These are phyloP conservation scores for Tineola bisselliella DNA, from an alignment of 2,888 invertebrate genomes.

Conservation along the genomic window DNA sequence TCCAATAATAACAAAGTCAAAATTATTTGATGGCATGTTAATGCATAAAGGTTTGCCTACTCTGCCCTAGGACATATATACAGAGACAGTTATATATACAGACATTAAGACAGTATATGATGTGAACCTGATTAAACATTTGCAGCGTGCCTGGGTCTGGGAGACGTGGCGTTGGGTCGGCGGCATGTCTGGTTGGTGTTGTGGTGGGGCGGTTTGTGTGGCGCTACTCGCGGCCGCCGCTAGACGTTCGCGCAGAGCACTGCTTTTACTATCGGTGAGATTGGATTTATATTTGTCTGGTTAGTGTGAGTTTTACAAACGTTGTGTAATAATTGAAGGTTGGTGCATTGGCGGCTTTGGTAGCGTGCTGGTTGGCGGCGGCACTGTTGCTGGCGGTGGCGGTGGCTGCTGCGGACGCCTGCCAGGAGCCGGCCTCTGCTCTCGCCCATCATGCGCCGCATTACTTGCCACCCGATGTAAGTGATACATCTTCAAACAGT, in stretches of 20 bases:
- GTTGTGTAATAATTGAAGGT: slow-evolving; percentile 31
- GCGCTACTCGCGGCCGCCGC: slow-evolving; percentile 90
- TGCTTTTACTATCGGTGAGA: slow-evolving; percentile 79
- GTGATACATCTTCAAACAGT: no score
- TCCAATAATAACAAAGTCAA: no score
- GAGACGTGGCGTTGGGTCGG: slow-evolving; percentile 86
- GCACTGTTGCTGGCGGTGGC: slow-evolving; percentile 86
- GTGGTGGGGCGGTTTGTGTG: slow-evolving; percentile 87
- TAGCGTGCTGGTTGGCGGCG: slow-evolving; percentile 84
- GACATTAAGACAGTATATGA: no score
- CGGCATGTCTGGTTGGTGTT: slow-evolving; percentile 87
- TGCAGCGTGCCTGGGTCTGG: slow-evolving; percentile 75
- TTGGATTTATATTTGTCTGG: slow-evolving; percentile 4
- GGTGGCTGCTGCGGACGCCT: slow-evolving; percentile 87
- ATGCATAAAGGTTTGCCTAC: no score
- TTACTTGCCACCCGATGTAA: slow-evolving; percentile 65
- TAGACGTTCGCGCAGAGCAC: slow-evolving; percentile 84
- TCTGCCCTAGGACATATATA: no score
- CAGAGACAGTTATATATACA: no score
- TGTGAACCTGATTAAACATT: slow-evolving; percentile 13
- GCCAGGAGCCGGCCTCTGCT: slow-evolving; percentile 85
- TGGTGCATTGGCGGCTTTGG: slow-evolving; percentile 75
- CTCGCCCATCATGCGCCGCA: slow-evolving; percentile 73
- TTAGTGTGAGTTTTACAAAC: no score
- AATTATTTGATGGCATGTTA: no score